Base-by-base conservation (phyloP, 2,888 invertebrate species). In the Tinea pellionella region DNA sequence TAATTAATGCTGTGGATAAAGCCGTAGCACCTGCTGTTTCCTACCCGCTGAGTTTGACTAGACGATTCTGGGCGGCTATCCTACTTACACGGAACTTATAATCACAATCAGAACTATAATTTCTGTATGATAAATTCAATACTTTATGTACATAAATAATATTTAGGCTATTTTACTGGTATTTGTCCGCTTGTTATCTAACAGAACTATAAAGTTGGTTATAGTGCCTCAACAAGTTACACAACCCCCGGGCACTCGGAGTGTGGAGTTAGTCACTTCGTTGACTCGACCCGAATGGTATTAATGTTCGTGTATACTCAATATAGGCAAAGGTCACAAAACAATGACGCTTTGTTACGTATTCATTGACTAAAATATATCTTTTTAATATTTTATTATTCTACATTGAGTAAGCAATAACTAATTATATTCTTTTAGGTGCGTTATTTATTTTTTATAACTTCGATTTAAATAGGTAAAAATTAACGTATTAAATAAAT, bases 1-100 rank as follows among this genome's bases (percentile, higher is more conserved):
- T 82, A 80, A 82, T 83, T 80, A 82, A 75, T 74, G 72, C 70
- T 65, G 67, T 65, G 65, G 66, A 65, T 71, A 65, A 67, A 74
- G 71, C 67, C 71, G 71, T 74, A 68, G 74, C 75, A 80, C 77
- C 78, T 78, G 77, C 69, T 66, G 64, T 59, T n/a, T 67, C 63
- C 64, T 62, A 61, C 63, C 64, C 62, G 64, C 63, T 63, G 59
- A 61, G 61, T 47, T 24, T 43, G 55, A 63, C 63, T 18, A 43
- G 57, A 43, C 47, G 55, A 56, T 61, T 43, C 59, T 56, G 59
- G 59, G 56, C 57, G 57, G 57, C 9, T 4, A 57, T 4, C 32
- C 30, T n/a, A 24, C 53, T 53, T 53, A 47, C 24, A 53, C 53
- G 53, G 53, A 53, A 47, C 24, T 53, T 53, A 24, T 53, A 53